Percentiles rank a stretch among this genome's conserved stretches.
phyloP scores from a whole-genome alignment of 2,797 vertebrate species.

The Anabacerthia variegaticeps region DNA sequence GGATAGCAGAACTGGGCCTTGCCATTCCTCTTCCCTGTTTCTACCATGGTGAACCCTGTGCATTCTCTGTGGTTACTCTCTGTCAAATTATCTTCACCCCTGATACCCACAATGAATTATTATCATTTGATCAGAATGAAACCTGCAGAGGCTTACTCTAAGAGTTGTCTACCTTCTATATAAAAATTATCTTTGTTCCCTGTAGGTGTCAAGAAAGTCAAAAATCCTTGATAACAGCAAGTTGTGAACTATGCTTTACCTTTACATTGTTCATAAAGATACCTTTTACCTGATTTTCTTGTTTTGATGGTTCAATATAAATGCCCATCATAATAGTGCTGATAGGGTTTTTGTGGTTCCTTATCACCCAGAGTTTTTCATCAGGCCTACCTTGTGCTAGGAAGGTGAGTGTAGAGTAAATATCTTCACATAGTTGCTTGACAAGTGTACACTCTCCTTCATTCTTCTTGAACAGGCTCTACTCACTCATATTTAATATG shows the following conservation, averaged over 20 bases:
- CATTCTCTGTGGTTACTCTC: not conserved
- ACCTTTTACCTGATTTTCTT: not conserved
- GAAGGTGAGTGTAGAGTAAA: not conserved
- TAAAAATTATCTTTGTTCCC: not conserved
- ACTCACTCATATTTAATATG: not conserved
- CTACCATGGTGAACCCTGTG: not conserved
- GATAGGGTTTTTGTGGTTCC: not conserved
- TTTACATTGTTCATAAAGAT: not conserved
- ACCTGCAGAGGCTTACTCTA: not conserved
- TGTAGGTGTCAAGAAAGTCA: not conserved
- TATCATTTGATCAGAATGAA: not conserved
- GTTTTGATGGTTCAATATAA: not conserved
- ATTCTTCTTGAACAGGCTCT: not conserved
- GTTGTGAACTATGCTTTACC: not conserved
- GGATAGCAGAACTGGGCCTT: not conserved
- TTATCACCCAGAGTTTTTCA: not conserved
- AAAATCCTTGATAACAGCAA: not conserved
- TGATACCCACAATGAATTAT: not conserved
- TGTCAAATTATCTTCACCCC: not conserved
- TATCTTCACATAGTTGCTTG: accelerated
- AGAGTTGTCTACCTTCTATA: not conserved
- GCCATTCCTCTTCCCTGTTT: not conserved
- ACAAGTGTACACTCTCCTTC: not conserved
- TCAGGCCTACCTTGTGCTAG: not conserved
- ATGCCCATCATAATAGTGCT: accelerated